phyloP scores from a whole-genome alignment of 2,113 vertebrate species.

The Lampris megalopsis region DNA sequence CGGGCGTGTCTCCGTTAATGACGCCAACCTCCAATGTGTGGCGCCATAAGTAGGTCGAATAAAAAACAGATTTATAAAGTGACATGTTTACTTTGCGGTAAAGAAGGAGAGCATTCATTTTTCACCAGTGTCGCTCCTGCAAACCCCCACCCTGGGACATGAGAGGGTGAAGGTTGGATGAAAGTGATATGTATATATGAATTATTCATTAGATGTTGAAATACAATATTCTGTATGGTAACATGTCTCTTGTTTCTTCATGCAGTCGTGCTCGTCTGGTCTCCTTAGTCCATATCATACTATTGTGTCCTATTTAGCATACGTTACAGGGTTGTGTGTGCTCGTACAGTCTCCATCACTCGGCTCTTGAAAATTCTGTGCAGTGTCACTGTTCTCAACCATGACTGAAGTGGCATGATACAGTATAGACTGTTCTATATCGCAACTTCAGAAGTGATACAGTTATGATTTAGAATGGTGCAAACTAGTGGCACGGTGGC shows the following conservation, averaged over 20 bases:
- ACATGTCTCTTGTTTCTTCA: conserved; percentile 32
- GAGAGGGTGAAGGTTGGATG: conserved; percentile 35
- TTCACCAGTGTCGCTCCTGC: conserved; percentile 40
- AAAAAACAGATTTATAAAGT: neutral
- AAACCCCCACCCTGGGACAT: conserved; percentile 19
- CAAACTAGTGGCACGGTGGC: too few relatives aligned
- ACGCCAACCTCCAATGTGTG: neutral
- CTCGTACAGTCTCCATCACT: too few relatives aligned
- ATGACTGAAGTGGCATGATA: too few relatives aligned
- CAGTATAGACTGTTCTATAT: too few relatives aligned
- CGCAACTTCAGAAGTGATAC: too few relatives aligned
- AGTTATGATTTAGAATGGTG: too few relatives aligned
- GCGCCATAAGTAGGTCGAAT: too few relatives aligned
- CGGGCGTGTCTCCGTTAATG: neutral
- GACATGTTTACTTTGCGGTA: neutral
- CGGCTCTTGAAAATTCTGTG: too few relatives aligned
- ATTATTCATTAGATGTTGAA: conserved; percentile 59
- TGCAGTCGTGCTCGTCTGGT: conserved; percentile 2
- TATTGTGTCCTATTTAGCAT: conserved; percentile 15
- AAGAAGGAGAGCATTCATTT: conserved; percentile 12
- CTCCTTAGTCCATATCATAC: neutral
- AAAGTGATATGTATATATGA: conserved; percentile 57
- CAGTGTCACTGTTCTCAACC: too few relatives aligned
- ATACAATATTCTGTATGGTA: conserved; percentile 35
- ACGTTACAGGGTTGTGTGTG: too few relatives aligned